These are phyloP conservation scores for Taeniopygia guttata DNA, from an alignment of 2,797 vertebrate species.

Conservation along the genomic window DNA sequence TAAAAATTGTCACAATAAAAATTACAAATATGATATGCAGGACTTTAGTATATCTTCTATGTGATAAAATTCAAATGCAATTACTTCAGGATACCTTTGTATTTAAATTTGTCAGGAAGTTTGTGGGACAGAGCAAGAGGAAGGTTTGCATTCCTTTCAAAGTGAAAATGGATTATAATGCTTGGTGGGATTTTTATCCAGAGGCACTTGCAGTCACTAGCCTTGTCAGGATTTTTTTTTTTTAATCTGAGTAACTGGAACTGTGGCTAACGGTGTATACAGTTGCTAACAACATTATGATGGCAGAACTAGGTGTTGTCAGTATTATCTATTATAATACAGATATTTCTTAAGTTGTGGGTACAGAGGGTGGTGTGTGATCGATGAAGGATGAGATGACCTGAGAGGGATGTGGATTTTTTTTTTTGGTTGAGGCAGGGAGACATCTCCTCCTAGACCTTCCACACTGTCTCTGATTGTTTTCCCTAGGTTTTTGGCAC, in stretches of 20 bases:
- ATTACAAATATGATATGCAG: neutral
- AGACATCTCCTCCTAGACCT: neutral
- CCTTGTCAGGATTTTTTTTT: neutral
- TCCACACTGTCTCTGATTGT: neutral
- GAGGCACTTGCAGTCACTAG: neutral
- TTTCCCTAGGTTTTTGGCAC: neutral
- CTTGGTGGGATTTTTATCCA: neutral
- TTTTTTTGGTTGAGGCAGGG: neutral
- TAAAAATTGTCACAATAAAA: neutral
- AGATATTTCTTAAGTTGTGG: constrained; percentile 27
- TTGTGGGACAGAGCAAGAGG: neutral
- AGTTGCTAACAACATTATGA: constrained; percentile 51
- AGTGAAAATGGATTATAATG: neutral
- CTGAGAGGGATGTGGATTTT: neutral
- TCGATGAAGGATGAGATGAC: neutral
- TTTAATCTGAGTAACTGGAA: constrained; percentile 16
- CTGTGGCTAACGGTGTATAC: neutral
- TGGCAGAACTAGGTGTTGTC: constrained; percentile 28
- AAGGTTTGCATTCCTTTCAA: neutral
- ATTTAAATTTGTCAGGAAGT: neutral
- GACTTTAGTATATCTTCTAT: neutral
- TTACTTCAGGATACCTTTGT: neutral
- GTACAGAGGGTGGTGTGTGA: neutral
- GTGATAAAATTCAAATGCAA: neutral
- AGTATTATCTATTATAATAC: constrained; percentile 33